Percentiles rank a stretch among this genome's conserved stretches.
phyloP scores from a whole-genome alignment of 35 echinoderm and acorn worm species.

The Hemicentrotus pulcherrimus region DNA sequence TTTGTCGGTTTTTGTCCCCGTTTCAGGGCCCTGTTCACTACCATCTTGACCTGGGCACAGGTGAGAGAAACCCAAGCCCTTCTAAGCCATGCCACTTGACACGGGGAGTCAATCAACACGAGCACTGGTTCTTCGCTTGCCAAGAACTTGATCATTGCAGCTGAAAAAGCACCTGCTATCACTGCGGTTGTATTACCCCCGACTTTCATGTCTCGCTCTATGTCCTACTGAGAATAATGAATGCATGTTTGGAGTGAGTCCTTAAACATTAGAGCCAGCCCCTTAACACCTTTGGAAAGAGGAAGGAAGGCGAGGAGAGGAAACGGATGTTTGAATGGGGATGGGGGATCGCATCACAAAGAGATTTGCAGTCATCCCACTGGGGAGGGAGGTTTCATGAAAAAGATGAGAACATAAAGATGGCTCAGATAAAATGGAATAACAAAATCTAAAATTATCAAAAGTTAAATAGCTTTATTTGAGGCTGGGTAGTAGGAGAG shows the following conservation, averaged over 20 bases:
- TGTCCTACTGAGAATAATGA: neutral
- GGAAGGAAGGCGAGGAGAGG: neutral
- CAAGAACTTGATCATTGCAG: neutral
- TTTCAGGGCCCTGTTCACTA: neutral
- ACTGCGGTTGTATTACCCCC: neutral
- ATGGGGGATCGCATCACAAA: neutral
- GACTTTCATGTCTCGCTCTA: neutral
- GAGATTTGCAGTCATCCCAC: neutral
- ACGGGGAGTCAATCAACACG: neutral
- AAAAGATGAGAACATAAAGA: neutral
- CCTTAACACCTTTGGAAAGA: neutral
- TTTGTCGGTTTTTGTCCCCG: neutral
- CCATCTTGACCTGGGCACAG: neutral
- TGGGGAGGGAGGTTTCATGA: neutral
- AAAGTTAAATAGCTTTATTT: neutral
- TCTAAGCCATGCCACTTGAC: neutral
- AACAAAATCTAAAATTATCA: neutral
- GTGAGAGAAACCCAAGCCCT: neutral
- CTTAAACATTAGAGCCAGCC: neutral
- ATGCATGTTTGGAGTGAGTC: conserved; percentile 1
- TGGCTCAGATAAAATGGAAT: neutral
- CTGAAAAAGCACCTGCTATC: conserved; percentile 1
- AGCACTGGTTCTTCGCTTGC: neutral
- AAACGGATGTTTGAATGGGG: neutral
- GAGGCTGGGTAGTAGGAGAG: no score